Evolutionary conservation across 2,888 invertebrate genomes (phyloP), one percentile per base, ranked within the genome.

Genomic region (Apantesis nais): DNA sequence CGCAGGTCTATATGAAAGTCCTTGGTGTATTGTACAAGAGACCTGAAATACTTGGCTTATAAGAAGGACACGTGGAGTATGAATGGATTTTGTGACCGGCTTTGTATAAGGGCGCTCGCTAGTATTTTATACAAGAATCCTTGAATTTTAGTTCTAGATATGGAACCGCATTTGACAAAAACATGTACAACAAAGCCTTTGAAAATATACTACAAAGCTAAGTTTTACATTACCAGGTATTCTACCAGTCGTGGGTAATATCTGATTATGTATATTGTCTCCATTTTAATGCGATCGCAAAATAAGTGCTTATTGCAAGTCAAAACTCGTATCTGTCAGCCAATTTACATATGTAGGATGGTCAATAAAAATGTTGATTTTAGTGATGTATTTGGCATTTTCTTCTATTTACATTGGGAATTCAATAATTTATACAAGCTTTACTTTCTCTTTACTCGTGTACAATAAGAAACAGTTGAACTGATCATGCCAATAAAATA

Each of bases 391-490:
- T 25, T 14, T 66, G 37, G 3, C 0, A 66, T 55, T 67, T 67
- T 1, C 34, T 14, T 71, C 29, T 63, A 0, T 48, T 29, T 12
- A 52, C 70, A 72, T 67, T 52, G 41, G 62, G 66, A 62, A 66
- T 67, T 67, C 44, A 16, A 39, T 68, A 39, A 74, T 61, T 41
- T 69, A 70, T 69, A 62, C 39, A 64, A 67, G 39, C 19, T 58
- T 34, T 65, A 34, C 71, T 71, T 73, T 73, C 71, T 70, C 48
- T 68, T 65, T 67, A 7, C 5, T 8, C 37, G 5, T 7, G 37
- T 8, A 7, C 8, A 37, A 4, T 37, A n/a, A n/a, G n/a, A n/a
- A n/a, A n/a, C n/a, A n/a, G n/a, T n/a, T n/a, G n/a, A n/a, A n/a
- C n/a, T n/a, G n/a, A n/a, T n/a, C n/a, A n/a, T n/a, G n/a, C n/a